Evolutionary conservation across 2,113 vertebrate genomes (phyloP), one percentile per base, ranked within the genome.

Genomic region (Indri indri): DNA sequence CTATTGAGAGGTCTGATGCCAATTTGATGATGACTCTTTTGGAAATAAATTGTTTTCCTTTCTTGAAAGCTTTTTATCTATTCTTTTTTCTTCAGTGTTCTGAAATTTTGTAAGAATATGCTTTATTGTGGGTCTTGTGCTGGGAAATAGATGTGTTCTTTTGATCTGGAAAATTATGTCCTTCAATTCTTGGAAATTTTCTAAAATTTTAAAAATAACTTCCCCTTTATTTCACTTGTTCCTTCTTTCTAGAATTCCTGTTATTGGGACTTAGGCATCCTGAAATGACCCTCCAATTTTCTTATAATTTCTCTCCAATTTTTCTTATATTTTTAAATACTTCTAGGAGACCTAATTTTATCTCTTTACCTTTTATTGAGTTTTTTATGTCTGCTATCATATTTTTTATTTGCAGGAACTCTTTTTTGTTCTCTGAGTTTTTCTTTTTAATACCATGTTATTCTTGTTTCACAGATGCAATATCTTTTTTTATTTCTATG

Each of bases 301-400:
- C 71, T 97, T 95, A 61, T n/a, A 76, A 81, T 37, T 59, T 86
- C 40, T 81, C 25, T 93, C 12, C 17, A 54, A 54, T 52, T 25
- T 77, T 77, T 63, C 68, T 90, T 23, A n/a, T 5, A 47, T 80
- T 52, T 88, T 79, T 83, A 88, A 79, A 79, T 54, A 59, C 20
- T 86, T 73, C 40, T 84, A 25, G 13, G 61, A 89, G 40, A 68
- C 37, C 34, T 84, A 47, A 63, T 77, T 77, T 91, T 91, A 68
- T 86, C 37, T 94, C 22, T 92, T 57, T 61, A 37, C 11, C 37
- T 85, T 63, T 54, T 79, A 59, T 73, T 90, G 25, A 83, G 23
- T 73, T 94, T 94, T 96, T 94, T 87, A 54, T 92, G 86, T 89
- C 66, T 92, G 10, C 10, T 92, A 16, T 73, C 11, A 65, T 65